A percentile compares a stretch with the other conserved stretches of the same genome.
Conservation (phyloP, 1,140 invertebrate species). For the Hyposmocoma kahamanoa region DNA sequence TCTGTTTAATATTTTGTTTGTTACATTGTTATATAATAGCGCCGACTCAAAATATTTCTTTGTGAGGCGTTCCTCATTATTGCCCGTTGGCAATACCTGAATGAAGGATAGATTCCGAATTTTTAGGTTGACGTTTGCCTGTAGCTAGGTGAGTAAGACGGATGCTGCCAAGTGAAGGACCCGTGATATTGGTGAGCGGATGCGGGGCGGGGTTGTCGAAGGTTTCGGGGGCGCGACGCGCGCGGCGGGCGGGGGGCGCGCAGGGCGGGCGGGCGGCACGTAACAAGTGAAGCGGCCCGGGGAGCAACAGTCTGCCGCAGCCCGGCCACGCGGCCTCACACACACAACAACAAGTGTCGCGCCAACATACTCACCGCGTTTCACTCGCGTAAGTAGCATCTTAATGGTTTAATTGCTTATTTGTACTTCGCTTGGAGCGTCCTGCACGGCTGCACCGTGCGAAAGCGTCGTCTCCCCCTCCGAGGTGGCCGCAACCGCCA, state of each 20-base stretch:
- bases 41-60: too few species aligned
- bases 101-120: too few species aligned
- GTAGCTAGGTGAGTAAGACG: constrained; percentile 34
- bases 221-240: constrained; percentile 20
- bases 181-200: constrained; percentile 56
- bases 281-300: constrained; percentile 69
- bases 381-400: constrained; percentile 53
- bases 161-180: constrained; percentile 60
- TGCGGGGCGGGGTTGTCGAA: constrained; percentile 47
- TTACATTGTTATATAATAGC: too few species aligned
- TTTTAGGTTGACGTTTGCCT: constrained; percentile 21
- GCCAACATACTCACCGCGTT: constrained; percentile 31
- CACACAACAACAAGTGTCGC: constrained; percentile 36
- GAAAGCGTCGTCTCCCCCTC: constrained; percentile 5
- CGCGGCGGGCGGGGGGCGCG: constrained; percentile 19
- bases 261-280: constrained; percentile 49
- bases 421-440: constrained; percentile 22
- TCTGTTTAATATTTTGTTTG: too few species aligned
- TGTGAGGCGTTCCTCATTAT: too few species aligned
- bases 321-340: constrained; percentile 63
- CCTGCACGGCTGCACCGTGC: constrained; percentile 5
- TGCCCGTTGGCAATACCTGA: too few species aligned
- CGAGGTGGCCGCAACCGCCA: constrained; percentile 1
- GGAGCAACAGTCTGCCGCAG: constrained; percentile 71
- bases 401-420: constrained; percentile 36